Evolutionary conservation across 2,888 invertebrate genomes (phyloP), one percentile per base, ranked within the genome.

Genomic region (Macaria liturata): DNA sequence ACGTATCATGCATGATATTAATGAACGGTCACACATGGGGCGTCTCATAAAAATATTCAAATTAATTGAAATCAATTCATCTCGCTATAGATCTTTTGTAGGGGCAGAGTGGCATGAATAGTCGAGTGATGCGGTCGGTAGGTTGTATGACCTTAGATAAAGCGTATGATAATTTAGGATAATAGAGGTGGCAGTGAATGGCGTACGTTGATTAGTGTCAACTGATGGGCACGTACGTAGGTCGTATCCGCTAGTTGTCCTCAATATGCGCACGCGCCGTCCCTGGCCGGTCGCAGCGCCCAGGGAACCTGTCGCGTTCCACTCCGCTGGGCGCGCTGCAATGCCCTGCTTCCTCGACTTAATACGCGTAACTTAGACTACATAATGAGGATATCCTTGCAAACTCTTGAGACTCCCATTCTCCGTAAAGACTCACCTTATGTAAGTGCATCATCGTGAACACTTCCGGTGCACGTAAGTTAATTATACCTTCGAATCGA

Each of bases 231-330:
- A 77, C 78, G 78, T 76, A 77, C 78, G 78, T 76, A 69, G 69
- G 66, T 67, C 60, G 62, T 70, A 75, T 78, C 80, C 78, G 80
- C 74, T 77, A 72, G 68, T 69, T 76, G 90, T 78, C 89, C 91
- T 81, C 86, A 76, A 83, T 91, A 73, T 74, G 81, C 76, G 81
- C 82, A 78, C 80, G 78, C 80, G 77, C 80, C 62, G 82, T 81
- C 83, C 84, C 86, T 81, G 81, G 79, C 61, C 78, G 70, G 57
- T 61, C 68, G 42, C 42, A n/a, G 9, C 42, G 42, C n/a, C 73
- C 50, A 71, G 81, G 83, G 86, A 90, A 89, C 90, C 86, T 83
- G 90, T 86, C 82, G 71, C 72, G 89, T 87, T 85, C 81, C 89
- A 85, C 85, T 76, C 78, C 72, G 88, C 67, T 73, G 49, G 46